Base-by-base conservation (phyloP, 92 coral and sea anemone genomes). In the Porites cylindrica region DNA sequence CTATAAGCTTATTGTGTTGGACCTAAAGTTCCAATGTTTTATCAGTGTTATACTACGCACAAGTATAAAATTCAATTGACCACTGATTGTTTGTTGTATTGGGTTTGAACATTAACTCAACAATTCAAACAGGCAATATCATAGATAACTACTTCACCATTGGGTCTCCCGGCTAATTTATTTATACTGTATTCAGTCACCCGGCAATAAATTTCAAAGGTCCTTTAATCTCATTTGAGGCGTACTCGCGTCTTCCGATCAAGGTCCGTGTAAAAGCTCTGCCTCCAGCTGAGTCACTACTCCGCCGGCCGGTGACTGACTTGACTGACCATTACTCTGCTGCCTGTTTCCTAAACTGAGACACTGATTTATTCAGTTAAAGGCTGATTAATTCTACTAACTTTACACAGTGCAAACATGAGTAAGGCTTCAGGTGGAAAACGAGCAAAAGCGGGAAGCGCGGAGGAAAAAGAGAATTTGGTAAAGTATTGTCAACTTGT, bases 391-490 rank as follows among this genome's bases (percentile, higher is more conserved):
- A 4, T 81, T 70, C 70, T 14, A 81, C 77, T 38, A 38, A 38
- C 56, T 56, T 70, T 24, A 67, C 6, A 18, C 51, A 50, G 32
- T 52, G 50, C 53, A 24, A 82, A 70, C 43, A 82, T 82, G 86
- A 82, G 86, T 24, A 82, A 81, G 32, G 77, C 77, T 9, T 60
- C 50, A 75, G 20, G 65, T 6, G 85, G 58, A 6, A 69, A 63
- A 61, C 67, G 68, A 8, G 81, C 81, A 16, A 77, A 81, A 38
- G 47, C 47, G 24, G 85, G 77, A 1, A 52, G 26, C 16, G 53
- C 77, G 13, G 85, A 81, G 70, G 85, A 81, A 10, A 82, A 82
- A 7, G 86, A 82, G 77, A 70, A 81, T 10, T 53, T 81, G 85
- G 86, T 82, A 82, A 70, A 60, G 78, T 81, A 68, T 18, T 56